Base-by-base conservation (phyloP, 2,888 invertebrate genomes). In the Steinernema scapterisci region DNA sequence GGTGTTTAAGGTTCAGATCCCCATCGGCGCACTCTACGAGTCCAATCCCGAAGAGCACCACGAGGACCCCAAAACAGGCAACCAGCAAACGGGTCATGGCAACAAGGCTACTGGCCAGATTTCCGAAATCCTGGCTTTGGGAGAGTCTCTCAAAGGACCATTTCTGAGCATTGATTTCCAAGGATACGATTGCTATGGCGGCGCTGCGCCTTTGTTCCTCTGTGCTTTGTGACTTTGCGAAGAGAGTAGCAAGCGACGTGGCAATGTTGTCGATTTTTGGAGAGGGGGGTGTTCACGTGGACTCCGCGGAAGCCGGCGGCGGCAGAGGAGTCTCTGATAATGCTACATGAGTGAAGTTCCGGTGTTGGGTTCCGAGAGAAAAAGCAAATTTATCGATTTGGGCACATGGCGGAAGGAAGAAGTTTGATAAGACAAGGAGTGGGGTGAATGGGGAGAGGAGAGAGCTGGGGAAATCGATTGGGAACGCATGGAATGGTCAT, bases 131-230 rank as follows among this genome's bases (percentile, higher is more conserved):
- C 63, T 6, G 16, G n/a, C n/a, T n/a, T 38, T 31, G 31, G 19
- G 2, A 63, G 31, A 11, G 31, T 19, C 54, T 21, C 38, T 38
- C 9, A n/a, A n/a, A n/a, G 3, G 38, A 6, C 38, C 38, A 3
- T n/a, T 11, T 7, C 16, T 16, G 7, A 1, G 63, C 16, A 27
- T 5, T 25, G 63, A 63, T 63, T 31, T 25, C 63, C 19, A 63
- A 31, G 63, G 63, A 16, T 16, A 51, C 51, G 11, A 63, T 63
- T 19, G 38, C 63, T 13, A 63, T 63, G 54, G 54, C 21, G 63
- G 63, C 11, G 27, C n/a, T 19, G 2, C 63, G 31, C 38, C 38
- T 38, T 9, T 38, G 38, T 9, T 38, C 5, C 38, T 38, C 5
- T 38, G 38, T 38, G 38, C 38, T 38, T 63, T 16, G 63, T 63